phyloP scores from a whole-genome alignment of 2,797 vertebrate genomes.

The Lepilemur ruficaudatus region DNA sequence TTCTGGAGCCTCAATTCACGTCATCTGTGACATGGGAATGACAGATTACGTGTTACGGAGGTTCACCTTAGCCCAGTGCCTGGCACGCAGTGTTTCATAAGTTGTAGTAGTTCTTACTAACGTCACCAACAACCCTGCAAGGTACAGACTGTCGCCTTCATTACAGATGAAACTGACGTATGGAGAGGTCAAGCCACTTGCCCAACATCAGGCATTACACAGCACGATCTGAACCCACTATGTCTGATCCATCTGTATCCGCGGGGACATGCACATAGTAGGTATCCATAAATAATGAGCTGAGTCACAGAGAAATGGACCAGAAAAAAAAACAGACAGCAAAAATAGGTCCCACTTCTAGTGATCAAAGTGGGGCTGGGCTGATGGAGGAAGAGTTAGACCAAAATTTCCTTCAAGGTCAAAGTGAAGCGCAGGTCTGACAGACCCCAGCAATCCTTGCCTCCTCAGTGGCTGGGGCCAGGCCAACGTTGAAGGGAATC shows the following conservation, averaged over 20 bases:
- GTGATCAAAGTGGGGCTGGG: neutral
- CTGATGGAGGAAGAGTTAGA: neutral
- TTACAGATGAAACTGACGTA: neutral
- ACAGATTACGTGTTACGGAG: neutral
- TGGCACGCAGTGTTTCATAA: neutral
- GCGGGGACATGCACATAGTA: neutral
- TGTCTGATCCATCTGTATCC: neutral
- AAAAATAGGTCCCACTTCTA: neutral
- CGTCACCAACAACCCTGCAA: neutral
- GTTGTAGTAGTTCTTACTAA: neutral
- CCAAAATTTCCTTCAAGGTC: neutral
- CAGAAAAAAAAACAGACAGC: too few relatives aligned
- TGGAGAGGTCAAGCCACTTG: neutral
- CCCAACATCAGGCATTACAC: neutral
- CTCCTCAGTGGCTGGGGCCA: neutral
- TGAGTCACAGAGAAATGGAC: neutral
- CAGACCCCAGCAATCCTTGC: neutral
- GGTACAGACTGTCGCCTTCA: neutral
- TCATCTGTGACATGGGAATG: neutral
- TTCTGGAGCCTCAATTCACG: neutral
- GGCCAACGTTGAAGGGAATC: neutral
- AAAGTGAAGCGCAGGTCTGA: neutral
- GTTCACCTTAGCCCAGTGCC: neutral
- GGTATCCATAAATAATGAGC: neutral
- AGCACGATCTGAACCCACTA: neutral